These are phyloP conservation scores for Brachypodius melanocephalos DNA, from an alignment of 2,113 vertebrate genomes.

Conservation along the genomic window DNA sequence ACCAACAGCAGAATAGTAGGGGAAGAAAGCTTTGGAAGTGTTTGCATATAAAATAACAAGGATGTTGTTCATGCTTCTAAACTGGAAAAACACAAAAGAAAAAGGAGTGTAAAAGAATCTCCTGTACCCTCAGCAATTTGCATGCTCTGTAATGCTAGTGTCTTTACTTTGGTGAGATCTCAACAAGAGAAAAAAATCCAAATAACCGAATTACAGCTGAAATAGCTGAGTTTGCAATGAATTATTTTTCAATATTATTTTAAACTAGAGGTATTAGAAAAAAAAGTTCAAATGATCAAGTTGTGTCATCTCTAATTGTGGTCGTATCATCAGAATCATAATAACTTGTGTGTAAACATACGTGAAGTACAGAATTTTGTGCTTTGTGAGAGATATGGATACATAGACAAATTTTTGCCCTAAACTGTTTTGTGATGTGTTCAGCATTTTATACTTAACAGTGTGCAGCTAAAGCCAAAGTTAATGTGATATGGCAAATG, in stretches of 20 bases:
- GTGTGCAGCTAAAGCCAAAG: background rate
- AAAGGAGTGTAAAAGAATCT: background rate
- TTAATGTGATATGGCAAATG: background rate
- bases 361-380: background rate
- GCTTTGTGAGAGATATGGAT: background rate
- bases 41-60: conserved; percentile 32
- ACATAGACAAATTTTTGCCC: background rate
- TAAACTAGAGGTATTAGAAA: background rate
- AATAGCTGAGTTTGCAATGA: background rate
- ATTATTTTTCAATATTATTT: background rate
- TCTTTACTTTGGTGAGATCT: background rate
- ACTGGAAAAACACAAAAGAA: background rate
- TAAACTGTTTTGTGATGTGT: background rate
- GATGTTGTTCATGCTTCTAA: conserved; percentile 23
- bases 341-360: background rate
- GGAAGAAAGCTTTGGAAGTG: conserved; percentile 10
- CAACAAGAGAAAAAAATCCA: background rate
- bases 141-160: background rate
- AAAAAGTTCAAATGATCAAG: background rate
- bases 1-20: background rate
- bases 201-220: background rate
- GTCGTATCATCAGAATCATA: background rate
- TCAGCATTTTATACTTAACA: background rate
- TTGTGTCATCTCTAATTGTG: background rate
- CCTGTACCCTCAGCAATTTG: background rate